phyloP scores from a whole-genome alignment of 2,113 vertebrate species.

The Prunella himalayana region DNA sequence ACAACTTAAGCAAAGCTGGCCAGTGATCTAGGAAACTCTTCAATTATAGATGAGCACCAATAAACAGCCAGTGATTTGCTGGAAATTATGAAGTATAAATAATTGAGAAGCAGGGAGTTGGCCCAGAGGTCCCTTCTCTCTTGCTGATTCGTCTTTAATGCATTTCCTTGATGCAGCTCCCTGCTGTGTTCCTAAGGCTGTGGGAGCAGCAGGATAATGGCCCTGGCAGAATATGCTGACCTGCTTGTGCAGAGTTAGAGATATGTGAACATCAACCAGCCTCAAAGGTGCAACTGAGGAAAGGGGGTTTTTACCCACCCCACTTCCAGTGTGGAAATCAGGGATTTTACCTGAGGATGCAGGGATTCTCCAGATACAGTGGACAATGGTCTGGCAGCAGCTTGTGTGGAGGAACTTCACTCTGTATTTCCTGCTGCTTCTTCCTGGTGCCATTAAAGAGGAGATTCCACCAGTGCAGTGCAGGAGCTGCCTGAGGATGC shows the following conservation, averaged over 20 bases:
- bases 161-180: slow-evolving; percentile 73
- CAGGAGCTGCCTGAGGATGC: background rate
- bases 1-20: slow-evolving; percentile 74
- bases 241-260: slow-evolving; percentile 5
- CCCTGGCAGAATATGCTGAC: slow-evolving; percentile 65
- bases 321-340: background rate
- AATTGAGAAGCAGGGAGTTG: slow-evolving; percentile 73
- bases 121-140: slow-evolving; percentile 64
- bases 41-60: slow-evolving; percentile 80
- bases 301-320: background rate
- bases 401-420: background rate
- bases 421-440: background rate
- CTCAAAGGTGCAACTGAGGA: background rate
- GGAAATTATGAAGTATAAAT: slow-evolving; percentile 80
- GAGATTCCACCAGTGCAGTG: background rate
- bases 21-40: slow-evolving; percentile 74
- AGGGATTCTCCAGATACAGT: background rate
- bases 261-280: background rate
- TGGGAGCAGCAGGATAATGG: slow-evolving; percentile 47
- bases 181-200: slow-evolving; percentile 10
- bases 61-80: slow-evolving; percentile 79
- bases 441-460: background rate
- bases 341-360: fast-evolving
- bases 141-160: slow-evolving; percentile 75
- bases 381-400: background rate